A percentile compares a stretch with the other conserved stretches of the same genome.
phyloP scores from a whole-genome alignment of 2,888 invertebrate species.

The Agriotes lineatus region DNA sequence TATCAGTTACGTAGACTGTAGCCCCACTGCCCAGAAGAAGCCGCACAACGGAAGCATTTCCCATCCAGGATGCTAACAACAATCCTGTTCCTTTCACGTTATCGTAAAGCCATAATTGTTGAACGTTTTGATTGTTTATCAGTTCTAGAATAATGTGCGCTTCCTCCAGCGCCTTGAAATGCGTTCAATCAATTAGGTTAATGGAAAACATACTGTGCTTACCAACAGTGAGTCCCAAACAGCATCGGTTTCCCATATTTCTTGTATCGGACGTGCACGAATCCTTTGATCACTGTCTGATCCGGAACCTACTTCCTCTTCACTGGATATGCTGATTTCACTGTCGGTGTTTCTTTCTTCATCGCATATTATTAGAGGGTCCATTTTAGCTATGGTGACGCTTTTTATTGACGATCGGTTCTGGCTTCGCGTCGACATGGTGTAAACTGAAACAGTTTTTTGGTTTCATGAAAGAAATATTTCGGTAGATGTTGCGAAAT shows the following conservation, averaged over 20 bases:
- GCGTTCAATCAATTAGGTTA: background rate
- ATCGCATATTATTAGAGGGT: slow-evolving; percentile 13
- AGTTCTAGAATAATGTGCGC: slow-evolving; percentile 65
- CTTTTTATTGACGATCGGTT: slow-evolving; percentile 22
- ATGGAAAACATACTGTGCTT: slow-evolving; percentile 33
- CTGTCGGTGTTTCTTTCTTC: slow-evolving; percentile 25
- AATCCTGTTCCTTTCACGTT: slow-evolving; percentile 69
- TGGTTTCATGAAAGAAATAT: background rate
- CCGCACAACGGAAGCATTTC: slow-evolving; percentile 69
- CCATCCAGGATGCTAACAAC: slow-evolving; percentile 74
- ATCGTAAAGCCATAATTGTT: slow-evolving; percentile 65
- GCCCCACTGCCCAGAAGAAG: slow-evolving; percentile 71
- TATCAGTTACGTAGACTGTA: slow-evolving; percentile 75
- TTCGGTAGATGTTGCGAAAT: no score
- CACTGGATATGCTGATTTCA: slow-evolving; percentile 67
- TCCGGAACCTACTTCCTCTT: slow-evolving; percentile 68
- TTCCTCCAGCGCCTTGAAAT: slow-evolving; percentile 64
- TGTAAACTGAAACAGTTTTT: background rate
- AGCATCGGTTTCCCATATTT: slow-evolving; percentile 61
- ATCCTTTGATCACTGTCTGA: slow-evolving; percentile 55
- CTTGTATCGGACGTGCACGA: slow-evolving; percentile 55
- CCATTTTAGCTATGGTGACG: slow-evolving; percentile 12
- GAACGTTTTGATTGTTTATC: slow-evolving; percentile 66
- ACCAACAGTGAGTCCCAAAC: slow-evolving; percentile 60
- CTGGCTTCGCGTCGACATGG: background rate